These are phyloP conservation scores for Varanus salvator DNA, from an alignment of 2,113 vertebrate species.

Conservation along the genomic window DNA sequence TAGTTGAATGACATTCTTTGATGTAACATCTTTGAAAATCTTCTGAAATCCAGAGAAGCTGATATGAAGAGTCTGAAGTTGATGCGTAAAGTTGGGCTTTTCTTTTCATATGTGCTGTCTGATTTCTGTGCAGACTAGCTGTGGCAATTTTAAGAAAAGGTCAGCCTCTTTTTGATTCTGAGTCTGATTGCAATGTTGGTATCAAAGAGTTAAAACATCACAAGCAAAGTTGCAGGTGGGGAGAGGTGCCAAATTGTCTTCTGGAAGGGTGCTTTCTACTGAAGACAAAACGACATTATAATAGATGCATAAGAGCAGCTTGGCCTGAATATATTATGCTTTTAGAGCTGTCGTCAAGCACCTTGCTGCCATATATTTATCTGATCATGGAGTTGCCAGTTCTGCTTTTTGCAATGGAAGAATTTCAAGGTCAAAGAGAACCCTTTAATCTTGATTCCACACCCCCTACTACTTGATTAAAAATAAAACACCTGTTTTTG, in stretches of 20 bases:
- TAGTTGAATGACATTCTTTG: conserved; percentile 3
- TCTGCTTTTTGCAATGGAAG: not conserved
- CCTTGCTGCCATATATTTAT: conserved; percentile 27
- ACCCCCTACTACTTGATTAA: conserved; percentile 11
- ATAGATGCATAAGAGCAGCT: conserved; percentile 11
- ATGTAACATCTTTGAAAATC: conserved; percentile 36
- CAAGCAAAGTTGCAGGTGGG: not conserved
- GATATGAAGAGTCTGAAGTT: not conserved
- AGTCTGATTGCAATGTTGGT: not conserved
- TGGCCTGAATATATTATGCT: not conserved
- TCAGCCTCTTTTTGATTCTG: not conserved
- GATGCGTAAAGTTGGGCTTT: not conserved
- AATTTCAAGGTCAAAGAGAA: conserved; percentile 11
- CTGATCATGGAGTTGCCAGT: not conserved
- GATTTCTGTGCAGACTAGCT: not conserved
- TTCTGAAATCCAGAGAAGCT: not conserved
- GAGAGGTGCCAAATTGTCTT: not conserved
- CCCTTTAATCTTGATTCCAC: not conserved
- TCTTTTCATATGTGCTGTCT: not conserved
- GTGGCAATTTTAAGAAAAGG: conserved; percentile 20
- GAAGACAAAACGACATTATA: not conserved
- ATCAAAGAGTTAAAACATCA: conserved; percentile 1
- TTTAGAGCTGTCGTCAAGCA: conserved; percentile 15
- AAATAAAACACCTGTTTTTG: conserved; percentile 34
- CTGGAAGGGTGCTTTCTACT: not conserved